Conservation (phyloP, 2,113 vertebrate species). For the Rallus limicola region DNA sequence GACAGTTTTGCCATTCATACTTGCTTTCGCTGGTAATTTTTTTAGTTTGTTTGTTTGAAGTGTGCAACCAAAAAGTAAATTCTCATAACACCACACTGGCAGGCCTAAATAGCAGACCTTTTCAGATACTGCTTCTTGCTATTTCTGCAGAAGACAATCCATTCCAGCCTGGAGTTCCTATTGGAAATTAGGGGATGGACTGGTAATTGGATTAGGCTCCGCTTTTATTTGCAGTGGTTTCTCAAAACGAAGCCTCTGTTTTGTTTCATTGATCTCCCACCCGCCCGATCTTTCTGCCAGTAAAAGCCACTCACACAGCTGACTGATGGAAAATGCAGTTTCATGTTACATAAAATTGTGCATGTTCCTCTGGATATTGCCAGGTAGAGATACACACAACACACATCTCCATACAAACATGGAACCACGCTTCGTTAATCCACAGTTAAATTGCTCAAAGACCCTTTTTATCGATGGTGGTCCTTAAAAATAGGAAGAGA, state of each 20-base stretch:
- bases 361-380: not conserved
- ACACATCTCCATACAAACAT: not conserved
- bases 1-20: constrained; percentile 13
- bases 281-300: not conserved
- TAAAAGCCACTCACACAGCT: not conserved
- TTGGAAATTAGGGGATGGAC: constrained; percentile 23
- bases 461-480: not conserved
- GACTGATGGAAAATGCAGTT: not conserved
- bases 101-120: not conserved
- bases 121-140: constrained; percentile 6
- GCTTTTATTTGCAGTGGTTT: constrained; percentile 14
- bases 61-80: constrained; percentile 1
- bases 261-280: constrained; percentile 19
- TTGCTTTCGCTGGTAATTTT: constrained; percentile 10
- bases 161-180: not conserved
- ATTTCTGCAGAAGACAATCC: not conserved
- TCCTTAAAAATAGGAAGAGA: not conserved
- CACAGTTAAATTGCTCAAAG: not conserved
- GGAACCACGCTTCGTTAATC: not conserved
- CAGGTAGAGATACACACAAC: not conserved
- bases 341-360: not conserved
- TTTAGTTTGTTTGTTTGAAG: constrained; percentile 20
- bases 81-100: not conserved
- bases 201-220: constrained; percentile 32
- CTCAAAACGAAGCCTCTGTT: constrained; percentile 27